Percentiles rank a stretch among this genome's conserved stretches.
phyloP scores from a whole-genome alignment of 1,140 invertebrate genomes.

The Batillaria attramentaria region DNA sequence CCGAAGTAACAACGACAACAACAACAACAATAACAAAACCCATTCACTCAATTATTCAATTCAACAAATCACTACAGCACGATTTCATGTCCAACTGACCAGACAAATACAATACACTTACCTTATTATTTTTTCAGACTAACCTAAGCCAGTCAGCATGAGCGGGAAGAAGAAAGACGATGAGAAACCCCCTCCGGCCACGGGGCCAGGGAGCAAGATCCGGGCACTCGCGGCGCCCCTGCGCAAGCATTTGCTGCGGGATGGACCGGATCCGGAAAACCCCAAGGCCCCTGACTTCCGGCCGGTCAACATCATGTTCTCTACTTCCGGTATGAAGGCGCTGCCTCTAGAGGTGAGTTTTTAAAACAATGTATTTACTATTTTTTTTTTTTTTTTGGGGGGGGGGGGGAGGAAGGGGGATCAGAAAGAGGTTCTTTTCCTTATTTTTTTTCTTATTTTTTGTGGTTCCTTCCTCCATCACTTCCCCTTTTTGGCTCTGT shows the following conservation, averaged over 20 bases:
- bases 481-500: too few relatives aligned
- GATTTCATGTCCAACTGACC: not conserved
- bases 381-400: too few relatives aligned
- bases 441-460: too few relatives aligned
- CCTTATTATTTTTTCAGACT: slow-evolving; percentile 1
- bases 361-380: too few relatives aligned
- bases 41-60: too few relatives aligned
- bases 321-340: slow-evolving; percentile 56
- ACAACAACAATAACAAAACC: not conserved
- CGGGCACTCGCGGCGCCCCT: slow-evolving; percentile 54
- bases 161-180: slow-evolving; percentile 57
- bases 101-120: too few relatives aligned
- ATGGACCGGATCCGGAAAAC: slow-evolving; percentile 56
- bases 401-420: too few relatives aligned
- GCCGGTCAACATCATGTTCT: slow-evolving; percentile 56
- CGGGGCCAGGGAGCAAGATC: slow-evolving; percentile 68
- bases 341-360: slow-evolving; percentile 55
- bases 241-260: not conserved
- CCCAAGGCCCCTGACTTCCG: slow-evolving; percentile 51
- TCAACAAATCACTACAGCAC: not conserved
- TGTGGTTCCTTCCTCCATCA: too few relatives aligned
- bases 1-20: not conserved
- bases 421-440: too few relatives aligned
- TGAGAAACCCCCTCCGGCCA: slow-evolving; percentile 59
- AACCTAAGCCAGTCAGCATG: not conserved